Base-by-base conservation (phyloP, 2,888 invertebrate species). In the Andrena minutula region DNA sequence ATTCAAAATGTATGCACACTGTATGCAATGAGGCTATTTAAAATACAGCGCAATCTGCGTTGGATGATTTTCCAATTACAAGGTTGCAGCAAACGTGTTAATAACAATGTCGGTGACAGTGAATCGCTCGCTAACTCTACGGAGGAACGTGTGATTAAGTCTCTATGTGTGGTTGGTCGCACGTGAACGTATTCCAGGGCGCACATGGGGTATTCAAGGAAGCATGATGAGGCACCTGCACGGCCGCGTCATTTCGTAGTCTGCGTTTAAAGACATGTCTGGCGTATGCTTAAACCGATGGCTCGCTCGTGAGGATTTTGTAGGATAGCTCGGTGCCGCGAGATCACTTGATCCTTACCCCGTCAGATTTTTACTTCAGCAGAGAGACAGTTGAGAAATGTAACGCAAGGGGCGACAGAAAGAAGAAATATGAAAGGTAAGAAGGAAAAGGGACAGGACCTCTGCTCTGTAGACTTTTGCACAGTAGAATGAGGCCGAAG, bases 301-400 rank as follows among this genome's bases (percentile, higher is more conserved):
- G 79, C 70, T 58, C 63, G 77, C 58, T 80, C 86, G 83, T 86
- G 88, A 86, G 77, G 80, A 88, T 88, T 88, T 88, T 88, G 49
- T 72, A 23, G 68, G 83, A 83, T 77, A 32, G 74, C 69, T 65
- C 58, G 51, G 63, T 63, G 71, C 68, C 84, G 73, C 23, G 61
- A 63, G 73, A 82, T 85, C 75, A 53, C 64, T 74, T 71, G 78
- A 81, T 87, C 82, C 65, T 41, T 69, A 53, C 58, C 35, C 68
- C 71, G 75, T 78, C 78, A 79, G 85, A 86, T 87, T 86, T 86
- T 82, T 78, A 68, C 82, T 66, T 41, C 20, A 35, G 26, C 35
- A 47, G 49, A 49, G 30, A 41, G 68, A 71, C 82, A 1, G 66
- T 73, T 83, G 72, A 82, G 53, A 83, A 77, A 82, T 83, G 72